Evolutionary conservation across 1,140 invertebrate genomes (phyloP).

Genomic region (Drosophila funebris): DNA sequence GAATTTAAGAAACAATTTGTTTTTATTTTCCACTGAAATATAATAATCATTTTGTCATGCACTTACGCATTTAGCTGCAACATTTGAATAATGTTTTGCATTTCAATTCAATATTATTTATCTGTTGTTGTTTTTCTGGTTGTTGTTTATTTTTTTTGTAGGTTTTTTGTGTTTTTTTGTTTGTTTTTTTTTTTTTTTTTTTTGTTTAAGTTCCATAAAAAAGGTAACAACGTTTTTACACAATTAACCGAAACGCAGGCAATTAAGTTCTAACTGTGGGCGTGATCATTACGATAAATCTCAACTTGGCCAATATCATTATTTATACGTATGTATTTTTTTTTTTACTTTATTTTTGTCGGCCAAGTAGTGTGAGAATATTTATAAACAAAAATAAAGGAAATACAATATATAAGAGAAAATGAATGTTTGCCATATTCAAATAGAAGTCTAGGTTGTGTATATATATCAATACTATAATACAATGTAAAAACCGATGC

Average conservation of each 20-base stretch:
- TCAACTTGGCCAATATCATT: conserved; percentile 57
- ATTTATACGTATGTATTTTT: conserved; percentile 44
- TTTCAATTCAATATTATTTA: conserved; percentile 62
- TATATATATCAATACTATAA: conserved; percentile 52
- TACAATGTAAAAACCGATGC: conserved; percentile 67
- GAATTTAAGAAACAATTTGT: conserved; percentile 82
- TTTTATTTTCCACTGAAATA: conserved; percentile 83
- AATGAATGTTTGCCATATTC: conserved; percentile 16
- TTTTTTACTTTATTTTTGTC: conserved; percentile 10
- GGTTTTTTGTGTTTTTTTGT: conserved; percentile 41
- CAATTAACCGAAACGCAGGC: conserved; percentile 67
- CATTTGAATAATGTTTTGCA: conserved; percentile 62
- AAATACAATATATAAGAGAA: conserved; percentile 17
- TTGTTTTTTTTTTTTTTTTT: conserved; percentile 29
- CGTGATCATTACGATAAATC: conserved; percentile 43
- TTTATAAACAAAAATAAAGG: conserved; percentile 15
- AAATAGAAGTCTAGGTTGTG: conserved; percentile 4
- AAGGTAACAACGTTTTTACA: conserved; percentile 75
- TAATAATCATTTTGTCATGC: conserved; percentile 80
- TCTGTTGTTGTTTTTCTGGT: conserved; percentile 26
- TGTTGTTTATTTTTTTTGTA: conserved; percentile 26
- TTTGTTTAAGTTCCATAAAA: conserved; percentile 57
- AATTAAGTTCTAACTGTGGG: conserved; percentile 55
- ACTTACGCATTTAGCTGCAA: conserved; percentile 72
- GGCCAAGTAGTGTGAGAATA: conserved; percentile 23